Base-by-base conservation (phyloP, 2,797 vertebrate species). In the Clarias pachynema region DNA sequence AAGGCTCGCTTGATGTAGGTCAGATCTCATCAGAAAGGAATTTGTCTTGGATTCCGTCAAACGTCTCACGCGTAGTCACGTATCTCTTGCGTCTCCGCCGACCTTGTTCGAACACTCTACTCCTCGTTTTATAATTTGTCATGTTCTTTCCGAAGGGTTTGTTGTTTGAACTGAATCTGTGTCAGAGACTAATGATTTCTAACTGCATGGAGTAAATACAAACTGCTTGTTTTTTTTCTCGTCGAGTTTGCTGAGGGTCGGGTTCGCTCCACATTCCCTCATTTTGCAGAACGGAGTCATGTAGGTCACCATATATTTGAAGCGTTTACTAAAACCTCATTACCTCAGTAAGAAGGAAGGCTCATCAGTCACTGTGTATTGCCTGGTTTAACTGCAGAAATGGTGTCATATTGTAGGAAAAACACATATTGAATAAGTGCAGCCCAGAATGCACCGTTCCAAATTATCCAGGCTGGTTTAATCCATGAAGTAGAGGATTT, bases 21-120 rank as follows among this genome's bases (percentile, higher is more conserved):
- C 26, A 15, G 70, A 72, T 86, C 82, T 86, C 70, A 89, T 89
- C 66, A 37, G 62, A 80, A 65, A 84, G 69, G 40, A 83, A 81
- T 53, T 44, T 84, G 37, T 69, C 65, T 63, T 66, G 15, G 49
- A 79, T 69, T 59, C 53, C 26, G 56, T 14, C 57, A 26, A 83
- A 82, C 34, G 62, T 56, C 66, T 81, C 12, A 3, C 29, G 2
- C 37, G 3, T 37, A 65, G 40, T 56, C 53, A 74, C 26, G 1
- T 66, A 85, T 72, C 65, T 70, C 40, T 81, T 34, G 72, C 70
- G 29, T 84, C 57, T 68, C 79, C 59, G 10, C 18, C 9, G 73
- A 72, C 74, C 49, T 70, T 44, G 10, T 69, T 68, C 69, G 68
- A 56, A 83, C 57, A 26, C 53, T 73, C 70, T 62, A 63, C 34